Conservation (phyloP, 2,113 vertebrate genomes). For the Upupa epops region DNA sequence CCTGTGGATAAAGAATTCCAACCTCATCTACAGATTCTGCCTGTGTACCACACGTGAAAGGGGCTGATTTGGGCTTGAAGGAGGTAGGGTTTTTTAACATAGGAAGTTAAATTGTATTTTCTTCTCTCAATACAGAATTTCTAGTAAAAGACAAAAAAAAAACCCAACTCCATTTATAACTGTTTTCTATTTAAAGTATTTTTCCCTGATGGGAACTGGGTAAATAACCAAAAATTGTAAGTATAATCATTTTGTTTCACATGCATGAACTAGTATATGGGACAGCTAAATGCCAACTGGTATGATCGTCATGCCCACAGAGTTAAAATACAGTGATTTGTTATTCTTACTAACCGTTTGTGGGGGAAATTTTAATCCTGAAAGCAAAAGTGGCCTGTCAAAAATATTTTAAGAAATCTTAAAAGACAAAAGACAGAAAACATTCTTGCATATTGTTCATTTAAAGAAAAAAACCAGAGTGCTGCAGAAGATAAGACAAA, state of each 20-base stretch:
- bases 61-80: neutral
- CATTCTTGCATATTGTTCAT: neutral
- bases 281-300: constrained; percentile 38
- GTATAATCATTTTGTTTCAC: constrained; percentile 26
- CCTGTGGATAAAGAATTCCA: neutral
- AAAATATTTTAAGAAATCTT: neutral
- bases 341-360: neutral
- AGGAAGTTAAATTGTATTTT: neutral
- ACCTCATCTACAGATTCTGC: neutral
- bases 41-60: neutral
- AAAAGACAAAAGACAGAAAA: neutral
- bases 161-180: neutral
- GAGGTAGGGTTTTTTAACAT: neutral
- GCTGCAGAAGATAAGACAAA: constrained; percentile 22
- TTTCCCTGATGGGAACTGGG: neutral
- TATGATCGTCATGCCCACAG: constrained; percentile 25
- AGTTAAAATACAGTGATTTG: neutral
- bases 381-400: constrained; percentile 40
- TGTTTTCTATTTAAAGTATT: neutral
- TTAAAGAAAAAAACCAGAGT: neutral
- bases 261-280: constrained; percentile 58
- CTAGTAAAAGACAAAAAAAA: neutral
- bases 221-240: constrained; percentile 9
- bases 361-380: neutral
- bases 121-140: neutral